phyloP scores from a whole-genome alignment of 2,113 vertebrate species.

The Lathamus discolor region DNA sequence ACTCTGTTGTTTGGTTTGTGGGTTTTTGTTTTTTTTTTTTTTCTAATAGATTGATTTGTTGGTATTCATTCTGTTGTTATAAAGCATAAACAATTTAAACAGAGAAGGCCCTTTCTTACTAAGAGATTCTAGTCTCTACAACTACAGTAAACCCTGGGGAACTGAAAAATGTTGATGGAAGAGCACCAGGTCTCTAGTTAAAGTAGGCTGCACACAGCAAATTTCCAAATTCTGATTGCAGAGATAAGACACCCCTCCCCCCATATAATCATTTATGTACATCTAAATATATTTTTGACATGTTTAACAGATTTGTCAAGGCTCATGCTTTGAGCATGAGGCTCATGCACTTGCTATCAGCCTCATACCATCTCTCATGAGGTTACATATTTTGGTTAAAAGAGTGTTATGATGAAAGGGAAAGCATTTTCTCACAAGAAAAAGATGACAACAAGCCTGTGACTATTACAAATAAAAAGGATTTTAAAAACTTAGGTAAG shows the following conservation, averaged over 20 bases:
- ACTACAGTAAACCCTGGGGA: background rate
- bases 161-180: background rate
- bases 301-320: background rate
- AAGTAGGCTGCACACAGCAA: background rate
- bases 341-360: background rate
- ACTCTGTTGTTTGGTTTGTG: background rate
- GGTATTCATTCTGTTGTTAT: background rate
- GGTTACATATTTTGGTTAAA: background rate
- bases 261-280: background rate
- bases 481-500: background rate
- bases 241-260: background rate
- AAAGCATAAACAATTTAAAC: background rate
- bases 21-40: background rate
- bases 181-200: background rate
- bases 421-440: background rate
- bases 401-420: background rate
- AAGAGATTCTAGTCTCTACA: background rate
- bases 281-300: background rate
- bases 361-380: background rate
- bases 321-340: rapidly evolving
- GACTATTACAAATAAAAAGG: background rate
- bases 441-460: background rate
- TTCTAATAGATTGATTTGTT: background rate
- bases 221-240: background rate
- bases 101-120: background rate